These are phyloP conservation scores for Drosophila dunni DNA, from an alignment of 1,140 invertebrate species.

Conservation along the genomic window DNA sequence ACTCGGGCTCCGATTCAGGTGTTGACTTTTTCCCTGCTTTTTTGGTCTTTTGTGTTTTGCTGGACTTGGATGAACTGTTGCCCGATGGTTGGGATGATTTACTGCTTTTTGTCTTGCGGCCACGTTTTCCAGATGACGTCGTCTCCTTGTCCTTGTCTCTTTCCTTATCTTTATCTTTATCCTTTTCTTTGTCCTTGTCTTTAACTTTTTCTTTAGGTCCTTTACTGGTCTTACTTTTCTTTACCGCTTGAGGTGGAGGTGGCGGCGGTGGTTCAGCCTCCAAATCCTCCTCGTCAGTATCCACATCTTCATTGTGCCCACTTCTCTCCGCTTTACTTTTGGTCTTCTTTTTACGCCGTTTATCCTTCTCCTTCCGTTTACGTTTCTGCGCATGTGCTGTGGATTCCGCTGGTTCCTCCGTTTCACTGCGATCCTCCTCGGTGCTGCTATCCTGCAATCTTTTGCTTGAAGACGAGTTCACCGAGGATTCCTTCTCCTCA, in stretches of 20 bases:
- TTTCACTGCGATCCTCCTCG: constrained; percentile 60
- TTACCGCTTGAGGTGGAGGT: constrained; percentile 21
- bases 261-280: constrained; percentile 76
- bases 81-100: constrained; percentile 30
- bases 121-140: constrained; percentile 40
- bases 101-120: constrained; percentile 56
- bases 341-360: constrained; percentile 83
- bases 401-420: constrained; percentile 75
- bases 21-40: constrained; percentile 54
- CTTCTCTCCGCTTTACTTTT: constrained; percentile 77
- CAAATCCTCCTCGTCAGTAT: constrained; percentile 79
- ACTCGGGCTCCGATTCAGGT: constrained; percentile 49
- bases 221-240: constrained; percentile 62
- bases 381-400: constrained; percentile 75
- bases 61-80: constrained; percentile 35
- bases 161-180: constrained; percentile 39
- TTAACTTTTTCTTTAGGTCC: constrained; percentile 62
- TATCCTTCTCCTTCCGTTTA: constrained; percentile 83
- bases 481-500: constrained; percentile 49
- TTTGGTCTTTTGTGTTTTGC: constrained; percentile 74
- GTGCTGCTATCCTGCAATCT: constrained; percentile 44
- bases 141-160: constrained; percentile 42
- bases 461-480: constrained; percentile 32
- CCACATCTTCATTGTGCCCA: constrained; percentile 43
- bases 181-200: constrained; percentile 47